These are phyloP conservation scores for Verasper variegatus DNA, from an alignment of 2,113 vertebrate genomes.

Conservation along the genomic window DNA sequence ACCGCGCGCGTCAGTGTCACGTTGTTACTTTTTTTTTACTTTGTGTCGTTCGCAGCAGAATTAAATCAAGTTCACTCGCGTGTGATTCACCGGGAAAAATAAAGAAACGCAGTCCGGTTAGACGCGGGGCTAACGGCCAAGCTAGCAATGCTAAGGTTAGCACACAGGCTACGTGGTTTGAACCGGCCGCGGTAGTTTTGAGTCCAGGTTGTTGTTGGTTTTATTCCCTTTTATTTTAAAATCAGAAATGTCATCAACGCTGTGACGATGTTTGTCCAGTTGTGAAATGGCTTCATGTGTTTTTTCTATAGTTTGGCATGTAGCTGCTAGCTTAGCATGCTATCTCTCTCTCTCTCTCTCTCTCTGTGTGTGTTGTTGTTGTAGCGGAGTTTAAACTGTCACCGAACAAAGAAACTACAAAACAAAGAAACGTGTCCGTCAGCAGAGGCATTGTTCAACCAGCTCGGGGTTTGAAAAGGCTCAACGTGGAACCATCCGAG, in stretches of 20 bases:
- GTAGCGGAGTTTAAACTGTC: background rate
- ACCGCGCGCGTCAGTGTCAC: no score
- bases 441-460: conserved; percentile 51
- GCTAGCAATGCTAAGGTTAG: conserved; percentile 63
- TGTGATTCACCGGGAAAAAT: background rate
- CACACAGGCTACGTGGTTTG: background rate
- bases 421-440: conserved; percentile 31
- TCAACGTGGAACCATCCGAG: background rate
- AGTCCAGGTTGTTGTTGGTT: fast-evolving
- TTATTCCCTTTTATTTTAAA: background rate
- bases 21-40: background rate
- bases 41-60: background rate
- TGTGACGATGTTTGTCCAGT: background rate
- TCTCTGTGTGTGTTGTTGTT: background rate
- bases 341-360: background rate
- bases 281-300: background rate
- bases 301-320: background rate
- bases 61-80: background rate
- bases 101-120: background rate
- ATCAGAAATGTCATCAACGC: fast-evolving
- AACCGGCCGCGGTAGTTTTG: background rate
- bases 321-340: background rate
- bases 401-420: background rate
- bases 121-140: background rate
- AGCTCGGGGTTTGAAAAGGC: background rate